Evolutionary conservation across 2,797 vertebrate genomes (phyloP), one percentile per base, ranked within the genome.

Genomic region (Anguilla obscura): DNA sequence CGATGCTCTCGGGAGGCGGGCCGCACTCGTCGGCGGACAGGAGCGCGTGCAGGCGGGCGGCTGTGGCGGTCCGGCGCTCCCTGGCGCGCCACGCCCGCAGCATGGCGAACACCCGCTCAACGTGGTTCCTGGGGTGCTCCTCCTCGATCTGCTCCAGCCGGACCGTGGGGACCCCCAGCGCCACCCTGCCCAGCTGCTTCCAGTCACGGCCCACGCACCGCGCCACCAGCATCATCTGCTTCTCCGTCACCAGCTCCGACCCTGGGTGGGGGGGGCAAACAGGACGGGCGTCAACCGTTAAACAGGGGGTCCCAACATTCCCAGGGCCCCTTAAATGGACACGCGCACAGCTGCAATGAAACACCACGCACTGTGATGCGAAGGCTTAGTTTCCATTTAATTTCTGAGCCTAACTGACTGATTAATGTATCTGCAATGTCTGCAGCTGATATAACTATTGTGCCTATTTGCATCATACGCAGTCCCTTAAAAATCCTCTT

Each of bases 61-160:
- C 88, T 0, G 96, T 95, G 89, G 96, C 96, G 0, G 92, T 85
- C 9, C 87, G 58, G 84, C 82, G 90, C 90, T 94, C 93, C 0
- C 91, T 0, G 74, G 33, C 90, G 0, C 89, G 85, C 96, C 96
- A 97, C 88, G 40, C 74, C 0, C 79, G 50, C 87, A 97, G 91
- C 95, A 96, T 96, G 85, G 91, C 89, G 24, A 96, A 96, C 36
- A 95, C 95, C 7, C 92, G 92, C 71, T 96, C 94, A 56, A 86
- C 88, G 0, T 93, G 94, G 0, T 4, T 69, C 33, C 1, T 6
- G 0, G 86, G 87, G 58, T 95, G 87, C 74, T 97, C 94, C 85
- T 92, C 95, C 87, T 93, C 93, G 8, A 96, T 93, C 89, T 96
- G 95, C 85, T 97, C 95, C 92, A 97, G 91, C 52, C 85, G 93